phyloP scores from a whole-genome alignment of 2,797 vertebrate genomes.

The Lophius americanus region DNA sequence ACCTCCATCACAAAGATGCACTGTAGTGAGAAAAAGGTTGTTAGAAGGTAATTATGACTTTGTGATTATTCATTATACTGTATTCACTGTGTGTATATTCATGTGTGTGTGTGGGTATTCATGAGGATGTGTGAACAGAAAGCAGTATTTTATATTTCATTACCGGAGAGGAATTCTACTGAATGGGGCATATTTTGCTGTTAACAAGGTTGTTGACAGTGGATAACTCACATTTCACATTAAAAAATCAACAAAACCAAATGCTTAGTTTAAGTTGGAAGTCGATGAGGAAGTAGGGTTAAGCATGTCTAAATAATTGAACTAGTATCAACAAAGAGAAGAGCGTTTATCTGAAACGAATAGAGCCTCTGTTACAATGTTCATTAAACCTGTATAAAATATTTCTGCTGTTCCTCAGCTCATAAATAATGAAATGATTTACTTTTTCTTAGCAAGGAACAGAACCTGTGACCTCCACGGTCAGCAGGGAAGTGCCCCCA shows the following conservation, averaged over 20 bases:
- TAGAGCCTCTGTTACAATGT: constrained; percentile 9
- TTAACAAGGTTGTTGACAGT: constrained; percentile 68
- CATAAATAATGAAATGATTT: constrained; percentile 47
- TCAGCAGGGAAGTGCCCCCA: constrained; percentile 28
- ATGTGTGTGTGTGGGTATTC: constrained; percentile 37
- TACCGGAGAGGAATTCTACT: constrained; percentile 59
- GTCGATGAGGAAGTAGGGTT: no score
- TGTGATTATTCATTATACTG: constrained; percentile 76
- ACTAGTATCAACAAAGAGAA: constrained; percentile 60
- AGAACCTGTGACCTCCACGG: constrained; percentile 38
- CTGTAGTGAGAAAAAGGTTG: constrained; percentile 78
- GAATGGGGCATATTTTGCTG: constrained; percentile 71
- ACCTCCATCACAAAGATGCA: constrained; percentile 82
- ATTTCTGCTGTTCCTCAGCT: not conserved
- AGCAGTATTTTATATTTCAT: constrained; percentile 64
- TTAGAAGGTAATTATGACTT: constrained; percentile 81
- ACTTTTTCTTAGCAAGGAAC: constrained; percentile 25
- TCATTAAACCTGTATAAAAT: constrained; percentile 10
- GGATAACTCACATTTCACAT: constrained; percentile 35
- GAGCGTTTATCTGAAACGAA: constrained; percentile 28
- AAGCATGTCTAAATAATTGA: constrained; percentile 50
- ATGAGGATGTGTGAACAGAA: constrained; percentile 53
- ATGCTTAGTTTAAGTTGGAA: no score
- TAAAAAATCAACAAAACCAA: not conserved
- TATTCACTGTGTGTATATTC: constrained; percentile 32